Base-by-base conservation (phyloP, 2,888 invertebrate genomes). In the Cosmia pyralina region DNA sequence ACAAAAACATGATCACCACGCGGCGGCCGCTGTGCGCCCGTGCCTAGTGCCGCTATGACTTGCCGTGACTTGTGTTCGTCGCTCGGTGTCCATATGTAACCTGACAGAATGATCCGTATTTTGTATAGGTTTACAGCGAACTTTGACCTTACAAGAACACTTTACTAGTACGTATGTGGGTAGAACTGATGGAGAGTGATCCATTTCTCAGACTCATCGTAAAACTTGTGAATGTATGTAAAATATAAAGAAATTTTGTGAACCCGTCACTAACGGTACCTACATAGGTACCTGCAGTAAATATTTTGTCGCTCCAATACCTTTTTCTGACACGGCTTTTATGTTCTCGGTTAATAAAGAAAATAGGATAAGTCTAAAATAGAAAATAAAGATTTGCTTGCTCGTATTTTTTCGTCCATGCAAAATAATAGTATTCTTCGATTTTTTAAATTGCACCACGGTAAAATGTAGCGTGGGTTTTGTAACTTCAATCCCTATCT, bases 231-330 rank as follows among this genome's bases (percentile, higher is more conserved):
- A 79, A 72, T 77, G 44, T 77, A 79, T 83, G 77, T 77, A 85
- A 77, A 82, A 87, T 86, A 71, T 74, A 75, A 28, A 71, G 64
- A 75, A 74, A 87, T 82, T 72, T 76, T 50, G 34, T n/a, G 69
- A 64, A 71, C 66, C 72, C 71, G 75, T 76, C 82, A 68, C 80
- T 86, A 86, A 79, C 75, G 65, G 53, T 57, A 69, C 41, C 34
- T 57, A 76, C 38, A 63, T 82, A 79, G 69, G 63, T 66, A 66
- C 52, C 53, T 62, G 79, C 44, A 65, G 87, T 84, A 85, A 85
- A 87, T 86, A 87, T 87, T 82, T 82, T 87, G 84, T 84, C 79
- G 60, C 70, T 64, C 69, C 62, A 68, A 75, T 84, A 77, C 75
- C 72, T 83, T 75, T 83, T 75, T 82, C 78, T 75, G 66, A 84